Conservation (phyloP, 2,797 vertebrate genomes). For the Arremon aurantiirostris region DNA sequence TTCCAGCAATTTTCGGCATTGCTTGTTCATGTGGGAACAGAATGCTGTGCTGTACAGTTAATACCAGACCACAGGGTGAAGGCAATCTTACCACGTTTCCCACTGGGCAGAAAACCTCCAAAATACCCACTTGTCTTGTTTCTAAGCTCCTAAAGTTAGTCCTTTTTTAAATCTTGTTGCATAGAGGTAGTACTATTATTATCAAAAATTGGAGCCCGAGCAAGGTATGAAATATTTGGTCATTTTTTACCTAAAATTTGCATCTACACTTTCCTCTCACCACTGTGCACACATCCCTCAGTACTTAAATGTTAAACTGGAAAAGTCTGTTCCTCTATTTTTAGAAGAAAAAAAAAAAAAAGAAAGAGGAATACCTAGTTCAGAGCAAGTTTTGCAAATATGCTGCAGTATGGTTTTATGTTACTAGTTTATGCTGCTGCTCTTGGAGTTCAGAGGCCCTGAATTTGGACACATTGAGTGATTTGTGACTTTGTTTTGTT, state of each 20-base stretch:
- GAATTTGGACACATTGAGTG: not conserved
- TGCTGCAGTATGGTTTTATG: not conserved
- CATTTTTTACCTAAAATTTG: not conserved
- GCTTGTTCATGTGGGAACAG: not conserved
- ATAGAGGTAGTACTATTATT: not conserved
- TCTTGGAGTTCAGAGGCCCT: not conserved
- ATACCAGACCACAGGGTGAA: not conserved
- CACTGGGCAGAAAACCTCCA: not conserved
- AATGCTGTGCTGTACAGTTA: not conserved
- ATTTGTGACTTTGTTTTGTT: not conserved
- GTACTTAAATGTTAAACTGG: not conserved
- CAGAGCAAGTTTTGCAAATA: not conserved
- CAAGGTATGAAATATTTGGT: not conserved
- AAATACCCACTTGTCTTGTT: not conserved
- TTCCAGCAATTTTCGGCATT: not conserved
- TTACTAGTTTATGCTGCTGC: not conserved
- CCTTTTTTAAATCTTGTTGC: not conserved
- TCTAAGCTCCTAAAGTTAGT: not conserved
- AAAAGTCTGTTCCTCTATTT: not conserved
- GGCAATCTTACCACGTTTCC: not conserved
- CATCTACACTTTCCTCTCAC: accelerated
- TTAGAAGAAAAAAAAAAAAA: not conserved
- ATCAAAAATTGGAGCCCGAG: not conserved
- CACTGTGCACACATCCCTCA: not conserved
- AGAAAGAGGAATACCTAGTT: not conserved